Conservation (phyloP, 2,888 invertebrate species). For the Cheiracanthium punctorium region DNA sequence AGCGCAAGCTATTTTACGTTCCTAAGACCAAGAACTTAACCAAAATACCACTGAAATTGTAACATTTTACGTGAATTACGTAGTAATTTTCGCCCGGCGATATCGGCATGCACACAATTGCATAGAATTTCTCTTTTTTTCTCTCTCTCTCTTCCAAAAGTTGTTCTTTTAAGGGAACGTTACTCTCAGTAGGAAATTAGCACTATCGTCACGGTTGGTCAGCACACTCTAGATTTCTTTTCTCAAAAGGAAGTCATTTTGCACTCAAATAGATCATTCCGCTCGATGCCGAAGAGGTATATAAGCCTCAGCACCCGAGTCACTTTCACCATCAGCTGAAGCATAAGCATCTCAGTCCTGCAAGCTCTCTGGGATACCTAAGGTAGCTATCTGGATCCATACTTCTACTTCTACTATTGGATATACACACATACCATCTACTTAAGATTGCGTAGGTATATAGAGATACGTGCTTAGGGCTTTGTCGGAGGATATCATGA, state of each 20-base stretch:
- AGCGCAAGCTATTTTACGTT: no score
- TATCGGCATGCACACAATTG: not conserved
- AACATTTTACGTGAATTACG: slow-evolving; percentile 6
- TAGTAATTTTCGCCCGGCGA: not conserved
- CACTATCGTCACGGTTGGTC: not conserved
- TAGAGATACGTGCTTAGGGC: no score
- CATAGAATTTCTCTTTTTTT: not conserved
- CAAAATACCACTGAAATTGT: no score
- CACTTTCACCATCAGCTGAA: slow-evolving; percentile 2
- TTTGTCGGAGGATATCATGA: no score
- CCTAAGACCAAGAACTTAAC: no score
- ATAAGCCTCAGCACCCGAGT: not conserved
- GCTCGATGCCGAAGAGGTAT: not conserved
- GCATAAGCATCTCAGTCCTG: not conserved
- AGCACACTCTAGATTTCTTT: not conserved
- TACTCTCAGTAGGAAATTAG: not conserved
- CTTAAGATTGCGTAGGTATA: no score
- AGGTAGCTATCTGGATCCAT: not conserved
- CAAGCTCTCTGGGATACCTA: not conserved
- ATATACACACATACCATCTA: not conserved
- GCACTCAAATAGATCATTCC: not conserved
- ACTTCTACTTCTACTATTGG: not conserved
- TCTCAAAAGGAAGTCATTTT: not conserved
- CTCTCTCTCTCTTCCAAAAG: not conserved
- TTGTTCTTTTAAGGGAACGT: not conserved